Evolutionary conservation across 2,888 invertebrate genomes (phyloP), one percentile per base, ranked within the genome.

Genomic region (Epiblema foenella): DNA sequence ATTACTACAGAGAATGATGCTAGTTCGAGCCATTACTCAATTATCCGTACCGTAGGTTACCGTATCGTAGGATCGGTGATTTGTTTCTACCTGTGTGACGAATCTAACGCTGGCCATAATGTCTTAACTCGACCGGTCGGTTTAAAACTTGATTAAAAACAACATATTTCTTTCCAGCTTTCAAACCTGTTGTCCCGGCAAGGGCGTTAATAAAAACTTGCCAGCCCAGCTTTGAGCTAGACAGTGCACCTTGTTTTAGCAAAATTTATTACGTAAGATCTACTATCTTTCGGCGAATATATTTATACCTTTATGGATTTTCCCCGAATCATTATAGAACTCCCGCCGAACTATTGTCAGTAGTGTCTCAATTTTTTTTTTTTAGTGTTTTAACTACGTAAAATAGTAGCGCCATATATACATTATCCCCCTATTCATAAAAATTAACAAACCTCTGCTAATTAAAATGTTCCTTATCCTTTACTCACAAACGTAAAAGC

Each of bases 111-210:
- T 56, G 24, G 17, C 39, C 39, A n/a, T 69, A 63, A 69, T 63
- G 68, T 69, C 54, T 69, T 37, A 42, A 69, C 62, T 51, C 37
- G 46, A 69, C 62, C 37, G 68, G 33, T 56, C 33, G 18, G 33
- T 63, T 49, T 49, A 8, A 33, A 62, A 63, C 69, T 33, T 51
- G 51, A 37, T 51, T 49, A 51, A 11, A 18, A 46, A 46, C 54
- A 29, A 57, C 33, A 51, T 54, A 20, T 37, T 54, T 64, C 20
- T 52, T 12, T 39, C 33, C 18, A n/a, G 20, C 20, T 54, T 18
- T 33, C 42, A 54, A 62, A 68, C 60, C 17, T 29, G 68, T 60
- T 60, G 15, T 7, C 9, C 12, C 9, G 52, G 37, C 24, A 51
- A 24, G 57, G 49, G 20, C 46, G 46, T 46, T 10, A 5, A 2